Base-by-base conservation (phyloP, 2,113 vertebrate genomes). In the Neogobius melanostomus region DNA sequence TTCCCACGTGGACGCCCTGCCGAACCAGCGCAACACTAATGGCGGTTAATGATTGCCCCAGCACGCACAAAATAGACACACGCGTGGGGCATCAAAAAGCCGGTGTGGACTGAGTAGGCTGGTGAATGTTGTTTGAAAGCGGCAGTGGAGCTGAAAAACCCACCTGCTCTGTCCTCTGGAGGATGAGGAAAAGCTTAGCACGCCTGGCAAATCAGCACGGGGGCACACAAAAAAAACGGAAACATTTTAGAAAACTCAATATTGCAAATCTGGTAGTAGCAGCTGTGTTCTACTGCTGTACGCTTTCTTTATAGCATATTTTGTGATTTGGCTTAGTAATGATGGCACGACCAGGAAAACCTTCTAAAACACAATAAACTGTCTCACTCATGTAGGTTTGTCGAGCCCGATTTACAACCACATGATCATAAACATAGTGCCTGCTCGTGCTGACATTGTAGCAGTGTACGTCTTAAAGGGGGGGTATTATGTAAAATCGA, bases 151-250 rank as follows among this genome's bases (percentile, higher is more conserved):
- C 9, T 12, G 11, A 0, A 11, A 16, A 64, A 72, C 65, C 36
- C 43, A 95, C 94, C 94, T 96, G 94, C 77, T 93, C 94, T 28
- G 91, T 95, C 83, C 94, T 95, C 93, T 4, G 75, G 8, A 1
- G 94, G 95, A 16, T 7, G 62, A 95, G 88, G 59, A 87, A 92
- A 89, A 44, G 95, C 96, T 66, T 95, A 96, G 72, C 94, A 94
- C 14, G 94, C 94, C 75, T 96, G 95, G 6, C 94, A 95, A 87
- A 95, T 95, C 73, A 96, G 91, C 73, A 96, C 28, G 28, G 93
- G 11, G 95, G 93, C 49, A 96, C 95, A 75, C 1, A 11, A 10
- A 1, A 36, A 96, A 94, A 48, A 93, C 95, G 95, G 90, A 21
- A 90, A 86, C 80, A 69, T 81, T 16, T 57, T 52, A 2, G 14